These are phyloP conservation scores for Neelides sp. DNA, from an alignment of 1,140 invertebrate species.

Conservation along the genomic window DNA sequence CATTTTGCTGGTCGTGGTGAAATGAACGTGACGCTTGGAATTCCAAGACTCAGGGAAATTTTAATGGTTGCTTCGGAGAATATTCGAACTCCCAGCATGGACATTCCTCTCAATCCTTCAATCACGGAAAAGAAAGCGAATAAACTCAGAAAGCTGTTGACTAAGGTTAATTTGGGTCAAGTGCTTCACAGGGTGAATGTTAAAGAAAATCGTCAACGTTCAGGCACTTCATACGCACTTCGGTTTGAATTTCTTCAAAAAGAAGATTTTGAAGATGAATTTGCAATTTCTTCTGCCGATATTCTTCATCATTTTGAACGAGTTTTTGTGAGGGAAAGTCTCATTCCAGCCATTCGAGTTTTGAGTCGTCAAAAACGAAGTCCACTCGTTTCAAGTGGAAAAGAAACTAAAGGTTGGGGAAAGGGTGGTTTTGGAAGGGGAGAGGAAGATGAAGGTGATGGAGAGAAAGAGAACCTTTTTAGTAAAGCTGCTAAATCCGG, in stretches of 20 bases:
- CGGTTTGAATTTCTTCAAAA: conserved; percentile 59
- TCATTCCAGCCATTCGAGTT: conserved; percentile 43
- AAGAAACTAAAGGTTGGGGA: conserved; percentile 7
- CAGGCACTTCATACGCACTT: conserved; percentile 17
- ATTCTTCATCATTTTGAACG: conserved; percentile 43
- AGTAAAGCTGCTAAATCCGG: conserved; percentile 32
- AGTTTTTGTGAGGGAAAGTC: conserved; percentile 8
- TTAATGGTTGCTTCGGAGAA: conserved; percentile 84
- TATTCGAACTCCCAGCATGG: conserved; percentile 92
- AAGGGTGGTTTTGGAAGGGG: conserved; percentile 1
- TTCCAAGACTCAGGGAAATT: conserved; percentile 90
- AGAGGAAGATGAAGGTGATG: neutral
- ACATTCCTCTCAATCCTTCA: conserved; percentile 58
- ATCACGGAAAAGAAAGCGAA: conserved; percentile 47
- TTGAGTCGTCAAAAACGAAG: conserved; percentile 49
- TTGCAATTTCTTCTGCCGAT: conserved; percentile 50
- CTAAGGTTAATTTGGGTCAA: conserved; percentile 59
- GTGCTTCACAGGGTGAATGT: conserved; percentile 63
- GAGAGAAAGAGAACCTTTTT: conserved; percentile 34
- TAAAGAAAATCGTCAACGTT: conserved; percentile 41
- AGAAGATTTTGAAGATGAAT: conserved; percentile 55
- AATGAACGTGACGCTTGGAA: conserved; percentile 98
- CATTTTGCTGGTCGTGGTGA: conserved; percentile 99
- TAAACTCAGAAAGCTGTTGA: conserved; percentile 54
- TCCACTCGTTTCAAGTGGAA: conserved; percentile 35